phyloP scores from a whole-genome alignment of 1,140 invertebrate species.

The Drosophila repleta region DNA sequence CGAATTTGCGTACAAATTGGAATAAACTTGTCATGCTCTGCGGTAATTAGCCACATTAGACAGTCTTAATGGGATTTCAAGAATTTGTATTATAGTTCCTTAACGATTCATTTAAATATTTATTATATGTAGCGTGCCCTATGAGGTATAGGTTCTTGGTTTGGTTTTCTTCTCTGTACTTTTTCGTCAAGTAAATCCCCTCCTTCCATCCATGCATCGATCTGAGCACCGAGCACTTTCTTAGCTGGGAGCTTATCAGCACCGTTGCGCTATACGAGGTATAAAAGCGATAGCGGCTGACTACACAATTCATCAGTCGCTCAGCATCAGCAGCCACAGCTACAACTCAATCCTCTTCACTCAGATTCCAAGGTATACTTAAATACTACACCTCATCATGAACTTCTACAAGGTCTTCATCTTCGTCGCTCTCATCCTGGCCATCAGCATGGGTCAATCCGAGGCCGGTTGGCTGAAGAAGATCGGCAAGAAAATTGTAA shows the following conservation, averaged over 20 bases:
- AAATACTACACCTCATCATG: slow-evolving; percentile 45
- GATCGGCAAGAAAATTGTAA: slow-evolving; percentile 72
- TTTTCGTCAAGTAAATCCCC: slow-evolving; percentile 40
- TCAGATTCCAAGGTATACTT: background rate
- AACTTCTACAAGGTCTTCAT: slow-evolving; percentile 77
- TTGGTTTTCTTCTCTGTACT: too few species aligned
- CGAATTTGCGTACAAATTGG: background rate
- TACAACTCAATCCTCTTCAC: slow-evolving; percentile 1
- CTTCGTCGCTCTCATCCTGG: slow-evolving; percentile 65
- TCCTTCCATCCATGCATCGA: too few species aligned
- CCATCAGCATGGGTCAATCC: slow-evolving; percentile 62
- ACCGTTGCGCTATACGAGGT: slow-evolving; percentile 5
- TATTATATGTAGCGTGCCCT: too few species aligned
- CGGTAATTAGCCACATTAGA: too few species aligned
- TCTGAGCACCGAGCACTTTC: too few species aligned
- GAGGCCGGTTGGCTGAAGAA: slow-evolving; percentile 75
- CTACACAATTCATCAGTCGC: slow-evolving; percentile 13
- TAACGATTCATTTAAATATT: too few species aligned
- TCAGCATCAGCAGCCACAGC: slow-evolving; percentile 13
- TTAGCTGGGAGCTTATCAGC: slow-evolving; percentile 13
- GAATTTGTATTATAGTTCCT: too few species aligned
- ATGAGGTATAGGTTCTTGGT: too few species aligned
- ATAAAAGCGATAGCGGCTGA: slow-evolving; percentile 34
- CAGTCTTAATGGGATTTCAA: too few species aligned
- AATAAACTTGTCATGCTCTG: too few species aligned